These are phyloP conservation scores for Chelonia mydas DNA, from an alignment of 2,797 vertebrate species.

Conservation along the genomic window DNA sequence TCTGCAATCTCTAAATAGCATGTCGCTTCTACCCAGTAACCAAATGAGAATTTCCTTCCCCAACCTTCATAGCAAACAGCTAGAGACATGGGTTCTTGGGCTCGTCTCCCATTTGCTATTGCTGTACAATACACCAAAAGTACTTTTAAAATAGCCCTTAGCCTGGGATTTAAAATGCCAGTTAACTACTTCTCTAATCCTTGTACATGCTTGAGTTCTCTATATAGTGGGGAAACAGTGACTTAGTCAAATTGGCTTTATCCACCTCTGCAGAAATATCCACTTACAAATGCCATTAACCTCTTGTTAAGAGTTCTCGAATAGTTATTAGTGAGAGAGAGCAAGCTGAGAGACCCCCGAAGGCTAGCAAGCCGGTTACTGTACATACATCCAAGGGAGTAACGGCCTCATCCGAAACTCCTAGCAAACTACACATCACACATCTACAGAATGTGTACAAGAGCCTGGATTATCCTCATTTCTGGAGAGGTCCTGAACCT, in stretches of 20 bases:
- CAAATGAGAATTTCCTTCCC: neutral
- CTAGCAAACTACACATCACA: neutral
- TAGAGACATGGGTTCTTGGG: neutral
- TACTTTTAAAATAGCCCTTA: neutral
- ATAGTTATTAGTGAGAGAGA: too few relatives aligned
- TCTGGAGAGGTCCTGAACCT: neutral
- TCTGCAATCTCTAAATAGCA: neutral
- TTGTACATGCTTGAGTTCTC: rapidly evolving
- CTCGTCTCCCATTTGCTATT: neutral
- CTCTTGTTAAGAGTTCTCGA: rapidly evolving
- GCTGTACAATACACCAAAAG: neutral
- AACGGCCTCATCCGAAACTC: rapidly evolving
- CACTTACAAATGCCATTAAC: neutral
- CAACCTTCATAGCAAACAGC: neutral
- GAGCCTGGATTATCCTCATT: neutral
- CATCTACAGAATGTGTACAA: neutral
- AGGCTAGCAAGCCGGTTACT: rapidly evolving
- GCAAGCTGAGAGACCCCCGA: rapidly evolving
- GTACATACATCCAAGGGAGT: neutral
- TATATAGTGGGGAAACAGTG: rapidly evolving
- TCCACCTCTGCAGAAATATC: rapidly evolving
- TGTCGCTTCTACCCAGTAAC: neutral
- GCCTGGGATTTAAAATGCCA: neutral
- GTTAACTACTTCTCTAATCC: neutral
- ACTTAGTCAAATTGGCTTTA: neutral